Base-by-base conservation (phyloP, 2,888 invertebrate species). In the Ecliptopera silaceata region DNA sequence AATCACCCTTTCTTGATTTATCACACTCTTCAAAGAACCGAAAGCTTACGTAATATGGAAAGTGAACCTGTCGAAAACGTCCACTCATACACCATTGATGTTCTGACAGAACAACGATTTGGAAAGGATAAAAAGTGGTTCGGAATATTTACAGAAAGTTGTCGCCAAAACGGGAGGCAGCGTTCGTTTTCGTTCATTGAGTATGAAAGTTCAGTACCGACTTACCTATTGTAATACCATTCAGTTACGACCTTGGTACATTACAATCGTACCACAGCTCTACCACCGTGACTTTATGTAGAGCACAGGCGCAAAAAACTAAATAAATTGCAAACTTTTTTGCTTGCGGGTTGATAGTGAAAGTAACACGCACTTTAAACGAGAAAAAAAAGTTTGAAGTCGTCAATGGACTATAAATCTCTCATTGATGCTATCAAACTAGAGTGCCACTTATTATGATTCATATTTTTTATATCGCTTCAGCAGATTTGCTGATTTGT, bases 51-150 rank as follows among this genome's bases (percentile, higher is more conserved):
- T 80, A 88, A 89, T 72, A 70, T 86, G 79, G 90, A 90, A 90
- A 90, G 90, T 84, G 77, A 74, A 81, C 82, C 76, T 80, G 83
- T 76, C 82, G 68, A 64, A 68, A 71, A 69, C 57, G 63, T 69
- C 71, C 78, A 78, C 73, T 79, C 76, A 71, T 72, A 76, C 73
- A 77, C 82, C 81, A 86, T 86, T 82, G 86, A 86, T 80, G 84
- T 71, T 77, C 81, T 83, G 83, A 82, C 81, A 79, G 80, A 80
- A 79, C 77, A 80, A 77, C 74, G 76, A 84, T 84, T 86, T 80
- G 82, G 83, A 84, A 85, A 84, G 82, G 82, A 83, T 82, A 89
- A 89, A 90, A 89, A 88, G 85, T 81, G 74, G 86, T 82, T 80
- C 74, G 55, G 82, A 71, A 75, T 77, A 75, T 79, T 79, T 75